A percentile compares a stretch with the other conserved stretches of the same genome.
These are phyloP conservation scores for Trematomus bernacchii DNA, from an alignment of 2,797 vertebrate genomes.

Conservation along the genomic window DNA sequence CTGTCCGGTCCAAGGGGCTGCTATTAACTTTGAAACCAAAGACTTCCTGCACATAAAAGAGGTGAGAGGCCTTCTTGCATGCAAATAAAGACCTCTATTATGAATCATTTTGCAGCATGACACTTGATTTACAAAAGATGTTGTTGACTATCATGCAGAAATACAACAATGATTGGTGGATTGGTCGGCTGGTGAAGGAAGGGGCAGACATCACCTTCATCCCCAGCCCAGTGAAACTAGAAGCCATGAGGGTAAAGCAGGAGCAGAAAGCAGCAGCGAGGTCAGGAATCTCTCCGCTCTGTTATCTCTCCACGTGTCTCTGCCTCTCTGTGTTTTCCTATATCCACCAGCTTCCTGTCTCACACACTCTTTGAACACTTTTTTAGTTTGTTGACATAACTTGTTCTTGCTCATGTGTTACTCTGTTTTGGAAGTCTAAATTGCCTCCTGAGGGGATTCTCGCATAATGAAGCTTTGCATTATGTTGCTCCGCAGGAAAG, in stretches of 20 bases:
- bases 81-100: neutral
- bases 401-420: constrained; percentile 51
- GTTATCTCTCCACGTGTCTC: constrained; percentile 2
- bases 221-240: constrained; percentile 96
- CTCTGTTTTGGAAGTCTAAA: constrained; percentile 59
- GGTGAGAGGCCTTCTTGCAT: constrained; percentile 76
- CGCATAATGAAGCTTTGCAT: constrained; percentile 65
- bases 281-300: constrained; percentile 64
- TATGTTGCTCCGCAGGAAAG: constrained; percentile 87
- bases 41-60: constrained; percentile 99
- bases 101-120: neutral
- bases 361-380: constrained; percentile 44
- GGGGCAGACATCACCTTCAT: constrained; percentile 97
- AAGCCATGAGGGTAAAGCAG: constrained; percentile 95
- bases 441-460: constrained; percentile 65
- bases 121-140: neutral
- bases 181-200: constrained; percentile 96
- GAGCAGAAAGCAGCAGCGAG: constrained; percentile 93
- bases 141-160: constrained; percentile 82
- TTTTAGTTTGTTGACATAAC: constrained; percentile 11
- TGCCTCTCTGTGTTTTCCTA: constrained; percentile 25
- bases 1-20: constrained; percentile 94
- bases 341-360: constrained; percentile 33
- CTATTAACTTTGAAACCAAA: constrained; percentile 98
- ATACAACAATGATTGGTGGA: constrained; percentile 99